Conservation (phyloP, 2,888 invertebrate genomes). For the Lasioglossum pauxillum region DNA sequence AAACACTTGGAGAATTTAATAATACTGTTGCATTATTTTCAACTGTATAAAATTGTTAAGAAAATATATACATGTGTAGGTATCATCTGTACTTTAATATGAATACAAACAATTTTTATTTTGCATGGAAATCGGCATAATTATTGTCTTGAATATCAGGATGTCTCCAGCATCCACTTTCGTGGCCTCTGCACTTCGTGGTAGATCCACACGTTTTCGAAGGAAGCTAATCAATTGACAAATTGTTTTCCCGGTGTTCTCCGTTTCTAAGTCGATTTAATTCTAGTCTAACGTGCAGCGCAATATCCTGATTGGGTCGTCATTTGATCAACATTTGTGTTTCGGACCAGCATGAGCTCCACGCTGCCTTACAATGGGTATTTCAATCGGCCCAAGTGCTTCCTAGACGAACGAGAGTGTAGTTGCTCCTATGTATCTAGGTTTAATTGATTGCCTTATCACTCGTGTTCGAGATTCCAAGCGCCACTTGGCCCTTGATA, state of each 20-base stretch:
- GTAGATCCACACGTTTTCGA: neutral
- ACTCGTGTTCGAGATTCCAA: neutral
- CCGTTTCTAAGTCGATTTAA: neutral
- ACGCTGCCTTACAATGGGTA: neutral
- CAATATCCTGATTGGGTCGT: constrained; percentile 6
- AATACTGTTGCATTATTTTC: neutral
- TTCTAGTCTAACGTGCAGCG: neutral
- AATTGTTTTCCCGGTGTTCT: neutral
- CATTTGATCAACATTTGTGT: constrained; percentile 7
- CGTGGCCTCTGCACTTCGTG: neutral
- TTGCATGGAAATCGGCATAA: neutral
- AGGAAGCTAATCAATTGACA: neutral
- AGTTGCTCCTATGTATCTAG: neutral
- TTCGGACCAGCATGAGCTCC: neutral
- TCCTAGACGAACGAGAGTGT: neutral
- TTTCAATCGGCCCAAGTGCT: neutral
- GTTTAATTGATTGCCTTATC: constrained; percentile 19
- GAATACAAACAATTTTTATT: neutral
- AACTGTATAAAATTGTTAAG: neutral
- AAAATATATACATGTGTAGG: fast-evolving
- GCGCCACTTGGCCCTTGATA: neutral
- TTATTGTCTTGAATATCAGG: too few relatives aligned
- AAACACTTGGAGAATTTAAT: neutral
- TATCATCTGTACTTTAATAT: neutral
- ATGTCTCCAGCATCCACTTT: neutral